A percentile compares a stretch with the other conserved stretches of the same genome.
phyloP scores from a whole-genome alignment of 2,113 vertebrate species.

The Trinectes maculatus region DNA sequence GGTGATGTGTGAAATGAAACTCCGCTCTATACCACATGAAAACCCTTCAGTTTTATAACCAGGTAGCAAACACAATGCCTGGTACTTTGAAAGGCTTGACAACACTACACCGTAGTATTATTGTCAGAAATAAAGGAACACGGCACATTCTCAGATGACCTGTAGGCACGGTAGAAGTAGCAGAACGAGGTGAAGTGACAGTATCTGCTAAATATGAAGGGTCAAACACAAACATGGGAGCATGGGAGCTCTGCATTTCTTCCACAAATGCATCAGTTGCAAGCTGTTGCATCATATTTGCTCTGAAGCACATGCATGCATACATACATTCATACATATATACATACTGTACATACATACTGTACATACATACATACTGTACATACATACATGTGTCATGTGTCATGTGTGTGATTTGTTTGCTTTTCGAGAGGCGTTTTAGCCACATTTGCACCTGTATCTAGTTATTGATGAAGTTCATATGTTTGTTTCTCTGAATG shows the following conservation, averaged over 20 bases:
- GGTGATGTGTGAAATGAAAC: not conserved
- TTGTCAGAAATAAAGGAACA: not conserved
- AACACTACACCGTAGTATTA: not conserved
- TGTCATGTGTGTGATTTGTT: slow-evolving; percentile 20
- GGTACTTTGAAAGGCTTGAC: not conserved
- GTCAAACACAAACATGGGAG: slow-evolving; percentile 32
- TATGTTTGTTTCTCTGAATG: slow-evolving; percentile 53
- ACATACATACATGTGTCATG: slow-evolving; percentile 1
- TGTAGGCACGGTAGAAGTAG: slow-evolving; percentile 13
- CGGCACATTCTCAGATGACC: slow-evolving; percentile 6
- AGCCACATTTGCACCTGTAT: too few relatives aligned
- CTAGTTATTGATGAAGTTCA: too few relatives aligned
- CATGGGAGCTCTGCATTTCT: slow-evolving; percentile 8
- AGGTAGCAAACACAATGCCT: slow-evolving; percentile 2
- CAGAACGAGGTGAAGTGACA: slow-evolving; percentile 14
- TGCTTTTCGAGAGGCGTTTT: too few relatives aligned
- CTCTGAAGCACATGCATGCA: slow-evolving; percentile 8
- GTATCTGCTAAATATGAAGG: slow-evolving; percentile 22
- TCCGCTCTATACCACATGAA: slow-evolving; percentile 17
- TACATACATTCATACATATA: not conserved
- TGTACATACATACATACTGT: slow-evolving; percentile 3
- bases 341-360: not conserved
- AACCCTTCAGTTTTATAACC: not conserved
- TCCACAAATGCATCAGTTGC: slow-evolving; percentile 56
- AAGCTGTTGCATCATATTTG: slow-evolving; percentile 66